Conservation (phyloP, 1,140 invertebrate species). For the Lordiphosa stackelbergi region DNA sequence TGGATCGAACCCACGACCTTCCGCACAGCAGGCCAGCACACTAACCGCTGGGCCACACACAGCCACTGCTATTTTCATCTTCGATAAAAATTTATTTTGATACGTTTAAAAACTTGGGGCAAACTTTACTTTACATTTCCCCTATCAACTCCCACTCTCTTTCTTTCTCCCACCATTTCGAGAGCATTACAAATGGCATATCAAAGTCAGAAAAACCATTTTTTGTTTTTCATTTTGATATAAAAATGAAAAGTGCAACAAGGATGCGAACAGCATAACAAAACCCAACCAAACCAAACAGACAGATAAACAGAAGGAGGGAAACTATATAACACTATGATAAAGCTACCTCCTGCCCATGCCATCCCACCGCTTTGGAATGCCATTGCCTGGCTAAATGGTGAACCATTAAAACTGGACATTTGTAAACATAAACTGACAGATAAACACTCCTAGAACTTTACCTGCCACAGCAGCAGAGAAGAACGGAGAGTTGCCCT, state of each 20-base stretch:
- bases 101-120: too few species aligned
- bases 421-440: slow-evolving; percentile 75
- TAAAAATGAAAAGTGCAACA: slow-evolving; percentile 17
- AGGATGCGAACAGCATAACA: slow-evolving; percentile 4
- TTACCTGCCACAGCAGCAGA: slow-evolving; percentile 21
- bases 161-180: background rate
- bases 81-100: too few species aligned
- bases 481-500: slow-evolving; percentile 48
- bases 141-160: background rate
- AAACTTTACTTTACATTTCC: background rate
- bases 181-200: slow-evolving; percentile 11
- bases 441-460: slow-evolving; percentile 68
- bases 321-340: slow-evolving; percentile 29
- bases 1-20: too few species aligned
- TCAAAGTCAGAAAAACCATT: slow-evolving; percentile 6
- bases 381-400: slow-evolving; percentile 50
- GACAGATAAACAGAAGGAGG: slow-evolving; percentile 7
- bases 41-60: too few species aligned
- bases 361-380: background rate
- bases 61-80: too few species aligned
- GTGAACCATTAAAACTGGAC: slow-evolving; percentile 69
- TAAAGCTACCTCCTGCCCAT: slow-evolving; percentile 18
- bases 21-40: too few species aligned
- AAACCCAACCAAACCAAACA: slow-evolving; percentile 6
- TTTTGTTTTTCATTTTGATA: slow-evolving; percentile 1